Evolutionary conservation across 30 jellyfish, hydroid and myxozoan species (phyloP).

Genomic region (Aurelia aurita complex sp. Pacific): DNA sequence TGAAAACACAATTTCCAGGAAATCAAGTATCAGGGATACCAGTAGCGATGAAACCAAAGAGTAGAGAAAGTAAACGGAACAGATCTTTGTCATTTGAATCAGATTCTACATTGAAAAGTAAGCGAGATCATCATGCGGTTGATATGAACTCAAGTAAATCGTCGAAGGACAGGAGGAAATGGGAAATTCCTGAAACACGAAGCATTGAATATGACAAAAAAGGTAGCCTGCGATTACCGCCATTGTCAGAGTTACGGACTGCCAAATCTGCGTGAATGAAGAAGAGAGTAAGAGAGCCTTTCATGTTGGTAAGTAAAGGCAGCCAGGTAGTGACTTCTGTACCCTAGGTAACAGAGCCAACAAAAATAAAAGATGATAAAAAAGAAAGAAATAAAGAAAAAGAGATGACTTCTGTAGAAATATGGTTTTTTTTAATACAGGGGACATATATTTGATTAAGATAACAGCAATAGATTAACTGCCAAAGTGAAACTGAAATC

Average conservation of each 20-base stretch:
- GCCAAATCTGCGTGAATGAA: slow-evolving; percentile 22
- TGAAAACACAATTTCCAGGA: neutral
- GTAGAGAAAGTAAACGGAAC: neutral
- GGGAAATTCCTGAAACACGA: slow-evolving; percentile 36
- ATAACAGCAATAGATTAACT: too few relatives aligned
- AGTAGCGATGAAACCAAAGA: slow-evolving; percentile 18
- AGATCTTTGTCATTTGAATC: neutral
- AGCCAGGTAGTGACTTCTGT: too few relatives aligned
- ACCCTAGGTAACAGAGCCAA: too few relatives aligned
- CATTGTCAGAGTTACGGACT: slow-evolving; percentile 6
- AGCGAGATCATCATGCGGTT: neutral
- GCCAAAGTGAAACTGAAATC: too few relatives aligned
- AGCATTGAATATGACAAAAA: slow-evolving; percentile 25
- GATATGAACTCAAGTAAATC: slow-evolving; percentile 14
- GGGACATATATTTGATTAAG: too few relatives aligned
- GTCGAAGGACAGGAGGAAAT: slow-evolving; percentile 29
- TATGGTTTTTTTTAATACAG: too few relatives aligned
- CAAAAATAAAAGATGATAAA: too few relatives aligned
- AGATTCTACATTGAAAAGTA: neutral
- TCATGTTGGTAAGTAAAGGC: too few relatives aligned
- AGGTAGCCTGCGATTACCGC: slow-evolving; percentile 46
- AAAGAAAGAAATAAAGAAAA: too few relatives aligned
- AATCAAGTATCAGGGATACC: slow-evolving; percentile 25
- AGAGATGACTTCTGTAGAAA: too few relatives aligned
- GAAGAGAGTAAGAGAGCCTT: too few relatives aligned